Base-by-base conservation (phyloP, 2,797 vertebrate species). In the Parotocinclus haroldoi region DNA sequence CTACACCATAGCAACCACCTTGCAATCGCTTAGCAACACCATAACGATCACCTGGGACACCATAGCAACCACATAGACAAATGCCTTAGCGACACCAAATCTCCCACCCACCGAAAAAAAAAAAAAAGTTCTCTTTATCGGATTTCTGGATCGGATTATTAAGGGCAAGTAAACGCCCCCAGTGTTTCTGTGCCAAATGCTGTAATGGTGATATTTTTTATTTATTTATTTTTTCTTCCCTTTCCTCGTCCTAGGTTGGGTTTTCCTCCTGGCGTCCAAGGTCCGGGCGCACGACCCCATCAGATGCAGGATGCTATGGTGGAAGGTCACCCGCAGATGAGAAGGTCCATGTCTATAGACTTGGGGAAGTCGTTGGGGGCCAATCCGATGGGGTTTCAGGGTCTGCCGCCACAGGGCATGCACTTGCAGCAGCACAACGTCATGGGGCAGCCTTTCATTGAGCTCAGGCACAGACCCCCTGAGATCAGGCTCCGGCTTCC, bases 391-490 rank as follows among this genome's bases (percentile, higher is more conserved):
- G 93, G 90, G 0, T 61, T 92, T 27, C 93, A 92, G 54, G 93
- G 95, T 69, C 95, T 96, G 45, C 87, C 91, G 53, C 89, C 92
- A 0, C 93, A 91, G 59, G 88, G 89, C 36, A 88, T 98, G 72
- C 89, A 92, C 0, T 84, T 96, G 58, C 96, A 94, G 74, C 97
- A 98, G 80, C 97, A 98, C 83, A 96, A 92, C 77, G 95, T 99
- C 59, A 90, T 97, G 87, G 97, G 97, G 0, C 96, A 98, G 72
- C 94, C 95, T 0, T 98, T 95, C 71, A 99, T 99, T 12, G 96
- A 99, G 76, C 81, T 99, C 27, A 90, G 96, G 0, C 96, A 99
- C 83, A 88, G 96, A 81, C 82, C 87, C n/a, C 89, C 90, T 0
- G 96, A 98, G 1, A 94, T 87, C 76, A 89, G 95, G 63, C 86